phyloP scores from a whole-genome alignment of 1,140 invertebrate species.

The Caenorhabditis tropicalis region DNA sequence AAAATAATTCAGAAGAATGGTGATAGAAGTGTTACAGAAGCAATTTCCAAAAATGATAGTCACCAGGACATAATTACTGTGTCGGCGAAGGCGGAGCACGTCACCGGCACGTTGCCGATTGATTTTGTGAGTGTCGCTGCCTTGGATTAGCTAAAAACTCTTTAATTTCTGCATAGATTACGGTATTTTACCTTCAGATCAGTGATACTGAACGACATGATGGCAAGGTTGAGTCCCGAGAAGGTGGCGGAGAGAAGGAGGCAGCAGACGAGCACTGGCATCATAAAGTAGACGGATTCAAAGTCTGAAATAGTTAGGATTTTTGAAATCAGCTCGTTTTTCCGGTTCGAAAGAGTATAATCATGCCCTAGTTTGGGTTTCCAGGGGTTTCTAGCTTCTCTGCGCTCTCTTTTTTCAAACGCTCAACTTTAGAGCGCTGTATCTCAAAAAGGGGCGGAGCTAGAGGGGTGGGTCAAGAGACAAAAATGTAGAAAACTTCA shows the following conservation, averaged over 20 bases:
- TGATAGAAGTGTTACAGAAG: constrained; percentile 12
- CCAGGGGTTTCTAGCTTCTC: no score
- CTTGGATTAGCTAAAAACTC: constrained; percentile 2
- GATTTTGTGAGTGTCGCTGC: not conserved
- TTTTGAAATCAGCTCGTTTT: no score
- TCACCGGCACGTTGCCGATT: not conserved
- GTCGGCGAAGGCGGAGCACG: not conserved
- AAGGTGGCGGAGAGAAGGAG: not conserved
- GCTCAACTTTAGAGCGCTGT: no score
- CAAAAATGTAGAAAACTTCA: no score
- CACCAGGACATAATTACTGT: not conserved
- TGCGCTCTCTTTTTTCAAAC: no score
- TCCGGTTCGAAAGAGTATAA: no score
- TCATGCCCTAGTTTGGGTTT: no score
- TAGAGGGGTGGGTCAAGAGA: no score
- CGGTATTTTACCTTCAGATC: not conserved
- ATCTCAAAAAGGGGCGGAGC: no score
- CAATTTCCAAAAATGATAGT: constrained; percentile 32
- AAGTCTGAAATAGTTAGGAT: not conserved
- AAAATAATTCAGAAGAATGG: not conserved
- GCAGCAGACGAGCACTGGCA: not conserved
- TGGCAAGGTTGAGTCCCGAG: not conserved
- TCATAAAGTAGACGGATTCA: not conserved
- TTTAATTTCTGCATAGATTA: not conserved
- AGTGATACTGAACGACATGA: constrained; percentile 28